Evolutionary conservation across 1,140 invertebrate genomes (phyloP), one percentile per base, ranked within the genome.

Genomic region (Ceratitis capitata): DNA sequence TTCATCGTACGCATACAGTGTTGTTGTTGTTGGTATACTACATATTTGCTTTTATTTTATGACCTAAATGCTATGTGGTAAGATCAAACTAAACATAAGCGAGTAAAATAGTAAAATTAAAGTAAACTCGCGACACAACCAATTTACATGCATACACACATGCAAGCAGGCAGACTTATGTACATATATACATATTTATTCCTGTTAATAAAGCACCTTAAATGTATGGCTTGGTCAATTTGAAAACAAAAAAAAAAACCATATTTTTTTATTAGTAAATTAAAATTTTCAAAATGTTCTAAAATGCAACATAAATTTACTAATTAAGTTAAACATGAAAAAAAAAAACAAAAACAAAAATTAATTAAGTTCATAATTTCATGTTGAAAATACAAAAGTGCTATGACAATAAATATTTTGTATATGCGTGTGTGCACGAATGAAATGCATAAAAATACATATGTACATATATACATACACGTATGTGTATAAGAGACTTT

Each of bases 61-160:
- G 69, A 78, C 42, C 69, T 78, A 45, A 78, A 78, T 78, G 69
- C 69, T 78, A 78, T 45, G n/a, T n/a, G n/a, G n/a, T n/a, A n/a
- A n/a, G n/a, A n/a, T n/a, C 10, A 78, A 78, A 45, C 39, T 23
- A 78, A 47, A 78, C 10, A 78, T 19, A 78, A 45, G 39, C 39
- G 2, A 78, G n/a, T 10, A 78, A 19, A 78, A 74, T 42, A 39
- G 45, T 45, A 47, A 26, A 23, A 61, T 61, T n/a, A 26, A 2
- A 61, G 29, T 19, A 61, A 61, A n/a, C 9, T n/a, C 23, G 6
- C 23, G 14, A 45, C 39, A 78, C 6, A 35, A 78, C 29, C 26
- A 78, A 78, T 74, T 74, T 74, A 42, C 32, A 69, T 3, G 14
- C 2, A 19, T 23, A 47, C 19, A 78, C 35, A 45, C 3, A 69